Evolutionary conservation across 2,113 vertebrate genomes (phyloP), one percentile per base, ranked within the genome.

Genomic region (Cranoglanis bouderius): DNA sequence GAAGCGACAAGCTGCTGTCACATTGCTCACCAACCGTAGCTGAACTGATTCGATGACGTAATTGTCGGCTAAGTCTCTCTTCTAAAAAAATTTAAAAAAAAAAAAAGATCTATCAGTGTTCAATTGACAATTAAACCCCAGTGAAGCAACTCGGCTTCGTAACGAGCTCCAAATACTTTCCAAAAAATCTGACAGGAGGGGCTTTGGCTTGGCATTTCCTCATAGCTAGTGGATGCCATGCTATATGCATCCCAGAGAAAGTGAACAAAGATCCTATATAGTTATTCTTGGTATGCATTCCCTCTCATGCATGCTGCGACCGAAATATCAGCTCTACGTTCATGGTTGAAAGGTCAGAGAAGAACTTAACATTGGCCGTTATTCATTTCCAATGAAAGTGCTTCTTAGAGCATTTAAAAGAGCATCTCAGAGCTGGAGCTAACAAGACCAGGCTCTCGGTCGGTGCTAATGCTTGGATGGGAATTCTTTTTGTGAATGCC

Each of bases 201-300:
- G 51, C 78, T 43, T 57, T 24, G 19, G 38, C 63, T 26, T 46
- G 32, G 49, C 46, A 35, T 59, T 65, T 49, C 35, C 57, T 83
- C 21, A 24, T 40, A 26, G 55, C 81, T 13, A 40, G 29, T 16
- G 29, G 67, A 59, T 75, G 12, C 40, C 82, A 2, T 38, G 38
- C 80, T 80, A 59, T 59, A 26, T 88, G 26, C 80, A 59, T 84
- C 49, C 26, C 80, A 74, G 53, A 51, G 70, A 88, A 65, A 84
- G 82, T 63, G 82, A 61, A 51, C 51, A 75, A 61, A 84, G 65
- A 59, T 82, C 26, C 63, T 53, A 10, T 38, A 59, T 24, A 24
- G 49, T 59, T 80, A 80, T 81, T 81, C 59, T 18, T 49, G 59
- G 67, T 46, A 53, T 49, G 55, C 70, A 3, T 77, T 59, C 70